phyloP scores from a whole-genome alignment of 1,140 invertebrate species.

The Anoplophora glabripennis region DNA sequence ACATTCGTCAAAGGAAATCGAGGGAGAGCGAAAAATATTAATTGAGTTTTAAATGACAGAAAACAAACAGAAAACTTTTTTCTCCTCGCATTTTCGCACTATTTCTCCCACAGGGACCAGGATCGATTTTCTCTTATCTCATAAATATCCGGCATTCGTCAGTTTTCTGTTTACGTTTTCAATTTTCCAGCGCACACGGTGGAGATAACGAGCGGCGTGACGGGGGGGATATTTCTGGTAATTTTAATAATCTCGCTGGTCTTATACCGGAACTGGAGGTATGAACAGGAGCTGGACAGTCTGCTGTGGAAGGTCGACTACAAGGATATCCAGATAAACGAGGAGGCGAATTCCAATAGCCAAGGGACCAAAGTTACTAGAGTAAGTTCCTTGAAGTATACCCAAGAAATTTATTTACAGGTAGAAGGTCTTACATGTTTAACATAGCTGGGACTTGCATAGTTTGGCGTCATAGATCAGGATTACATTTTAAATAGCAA shows the following conservation, averaged over 20 bases:
- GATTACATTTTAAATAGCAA: too few relatives aligned
- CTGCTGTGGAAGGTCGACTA: constrained; percentile 95
- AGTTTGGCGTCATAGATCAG: too few relatives aligned
- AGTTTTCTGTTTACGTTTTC: too few relatives aligned
- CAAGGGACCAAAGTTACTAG: constrained; percentile 26
- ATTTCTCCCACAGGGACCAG: too few relatives aligned
- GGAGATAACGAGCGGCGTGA: constrained; percentile 76
- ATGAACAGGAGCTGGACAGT: constrained; percentile 92
- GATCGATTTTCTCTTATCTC: too few relatives aligned
- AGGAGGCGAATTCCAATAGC: constrained; percentile 48
- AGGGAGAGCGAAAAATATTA: too few relatives aligned
- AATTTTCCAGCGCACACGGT: constrained; percentile 67
- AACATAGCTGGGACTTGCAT: too few relatives aligned
- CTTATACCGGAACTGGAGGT: constrained; percentile 86
- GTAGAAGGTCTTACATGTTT: neutral
- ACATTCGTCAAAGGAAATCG: too few relatives aligned
- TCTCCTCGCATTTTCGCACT: too few relatives aligned
- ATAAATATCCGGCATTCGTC: too few relatives aligned
- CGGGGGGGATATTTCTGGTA: constrained; percentile 70
- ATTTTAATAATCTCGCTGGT: constrained; percentile 67
- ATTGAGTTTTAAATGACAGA: too few relatives aligned
- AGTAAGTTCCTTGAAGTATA: constrained; percentile 1
- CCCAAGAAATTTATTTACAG: neutral
- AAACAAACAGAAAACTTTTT: too few relatives aligned
- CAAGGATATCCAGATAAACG: constrained; percentile 75